Evolutionary conservation across 1,140 invertebrate species (phyloP).

Genomic region (Eulimnadia texana): DNA sequence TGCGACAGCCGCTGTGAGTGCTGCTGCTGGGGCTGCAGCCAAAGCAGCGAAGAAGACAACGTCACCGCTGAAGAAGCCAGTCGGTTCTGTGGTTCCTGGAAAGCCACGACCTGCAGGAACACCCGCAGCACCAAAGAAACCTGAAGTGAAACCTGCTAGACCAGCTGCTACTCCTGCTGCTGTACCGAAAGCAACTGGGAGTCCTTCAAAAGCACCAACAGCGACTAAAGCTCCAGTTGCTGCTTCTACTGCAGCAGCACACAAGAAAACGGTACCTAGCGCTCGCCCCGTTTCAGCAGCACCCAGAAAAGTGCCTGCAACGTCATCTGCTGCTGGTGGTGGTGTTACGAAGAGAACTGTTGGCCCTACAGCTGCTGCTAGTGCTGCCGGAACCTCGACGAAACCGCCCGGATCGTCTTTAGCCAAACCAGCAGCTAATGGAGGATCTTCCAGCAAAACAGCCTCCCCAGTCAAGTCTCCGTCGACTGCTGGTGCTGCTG

Average conservation of each 20-base stretch:
- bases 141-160: neutral
- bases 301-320: neutral
- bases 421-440: neutral
- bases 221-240: neutral
- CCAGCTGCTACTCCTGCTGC: neutral
- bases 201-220: neutral
- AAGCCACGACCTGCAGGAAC: too few species aligned
- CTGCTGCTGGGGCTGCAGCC: neutral
- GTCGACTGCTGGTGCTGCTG: neutral
- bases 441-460: neutral
- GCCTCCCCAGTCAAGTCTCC: neutral
- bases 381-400: neutral
- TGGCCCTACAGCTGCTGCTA: neutral
- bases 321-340: neutral
- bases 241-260: neutral
- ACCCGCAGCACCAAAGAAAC: neutral
- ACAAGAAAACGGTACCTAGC: constrained; percentile 1
- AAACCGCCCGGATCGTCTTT: neutral
- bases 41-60: constrained; percentile 3
- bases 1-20: neutral
- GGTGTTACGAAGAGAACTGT: neutral
- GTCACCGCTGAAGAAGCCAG: neutral
- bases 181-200: neutral
- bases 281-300: neutral
- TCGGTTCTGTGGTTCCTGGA: too few species aligned